phyloP scores from a whole-genome alignment of 1,140 invertebrate genomes.

The Drosophila nasuta region DNA sequence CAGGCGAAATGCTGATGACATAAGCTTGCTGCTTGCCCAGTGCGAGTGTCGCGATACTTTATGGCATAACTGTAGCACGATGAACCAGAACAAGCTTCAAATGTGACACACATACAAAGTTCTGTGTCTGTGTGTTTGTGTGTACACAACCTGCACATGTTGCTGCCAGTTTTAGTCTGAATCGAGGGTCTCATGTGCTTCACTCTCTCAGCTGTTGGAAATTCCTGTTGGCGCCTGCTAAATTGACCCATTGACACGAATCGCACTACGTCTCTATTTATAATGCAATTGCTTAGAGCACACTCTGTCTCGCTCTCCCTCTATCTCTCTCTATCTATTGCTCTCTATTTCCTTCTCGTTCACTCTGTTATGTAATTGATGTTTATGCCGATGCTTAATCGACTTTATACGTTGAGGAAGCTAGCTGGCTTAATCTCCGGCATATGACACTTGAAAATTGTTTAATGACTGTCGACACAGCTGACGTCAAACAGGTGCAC shows the following conservation, averaged over 20 bases:
- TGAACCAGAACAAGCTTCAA: constrained; percentile 8
- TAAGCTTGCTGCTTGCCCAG: background rate
- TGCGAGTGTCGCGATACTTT: constrained; percentile 12
- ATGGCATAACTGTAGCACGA: constrained; percentile 27
- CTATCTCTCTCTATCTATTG: too few relatives aligned
- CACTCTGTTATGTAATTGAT: constrained; percentile 25
- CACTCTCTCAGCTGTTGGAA: constrained; percentile 19
- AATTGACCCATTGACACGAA: constrained; percentile 46
- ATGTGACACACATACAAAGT: constrained; percentile 9
- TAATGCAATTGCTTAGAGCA: constrained; percentile 11
- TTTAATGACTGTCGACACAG: constrained; percentile 57
- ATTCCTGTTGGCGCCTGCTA: constrained; percentile 49
- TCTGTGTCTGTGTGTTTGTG: background rate
- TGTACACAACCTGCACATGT: constrained; percentile 13
- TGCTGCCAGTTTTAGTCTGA: background rate
- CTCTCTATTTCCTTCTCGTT: background rate
- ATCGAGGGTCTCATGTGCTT: constrained; percentile 3
- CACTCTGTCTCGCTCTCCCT: background rate
- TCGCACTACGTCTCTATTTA: constrained; percentile 8
- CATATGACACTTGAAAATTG: constrained; percentile 56
- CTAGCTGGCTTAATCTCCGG: constrained; percentile 46
- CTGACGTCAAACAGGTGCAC: constrained; percentile 62
- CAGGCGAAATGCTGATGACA: background rate
- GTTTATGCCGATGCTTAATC: constrained; percentile 27
- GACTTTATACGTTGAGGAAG: constrained; percentile 8